A percentile compares a stretch with the other conserved stretches of the same genome.
phyloP scores from a whole-genome alignment of 2,113 vertebrate species.

The Sigmodon hispidus region DNA sequence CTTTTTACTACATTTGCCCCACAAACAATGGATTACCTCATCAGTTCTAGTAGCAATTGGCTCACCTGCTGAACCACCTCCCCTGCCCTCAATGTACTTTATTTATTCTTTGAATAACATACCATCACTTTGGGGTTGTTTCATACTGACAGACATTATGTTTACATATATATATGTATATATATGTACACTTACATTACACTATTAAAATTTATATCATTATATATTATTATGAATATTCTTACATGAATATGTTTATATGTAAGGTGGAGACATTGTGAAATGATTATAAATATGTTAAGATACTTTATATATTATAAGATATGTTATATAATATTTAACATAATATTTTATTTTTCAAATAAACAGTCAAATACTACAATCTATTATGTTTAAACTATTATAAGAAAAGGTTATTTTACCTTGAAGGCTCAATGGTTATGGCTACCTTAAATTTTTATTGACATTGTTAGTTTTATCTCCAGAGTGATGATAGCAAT shows the following conservation, averaged over 20 bases:
- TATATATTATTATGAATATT: not conserved
- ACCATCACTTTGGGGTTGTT: not conserved
- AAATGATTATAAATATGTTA: not conserved
- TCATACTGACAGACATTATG: not conserved
- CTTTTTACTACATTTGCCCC: not conserved
- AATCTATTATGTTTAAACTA: not conserved
- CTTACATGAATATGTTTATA: not conserved
- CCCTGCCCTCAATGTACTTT: not conserved
- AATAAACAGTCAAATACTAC: not conserved
- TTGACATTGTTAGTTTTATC: not conserved
- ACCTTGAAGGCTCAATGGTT: not conserved
- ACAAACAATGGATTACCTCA: too few relatives aligned
- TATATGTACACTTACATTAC: not conserved
- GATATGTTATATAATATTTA: not conserved
- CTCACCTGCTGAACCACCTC: not conserved
- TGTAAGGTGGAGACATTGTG: not conserved
- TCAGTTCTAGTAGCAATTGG: not conserved
- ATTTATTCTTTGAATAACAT: not conserved
- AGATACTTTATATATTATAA: not conserved
- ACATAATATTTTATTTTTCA: not conserved
- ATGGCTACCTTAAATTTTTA: not conserved
- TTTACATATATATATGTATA: not conserved
- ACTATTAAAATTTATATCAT: not conserved
- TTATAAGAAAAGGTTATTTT: not conserved
- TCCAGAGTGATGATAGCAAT: not conserved